phyloP scores from a whole-genome alignment of 2,113 vertebrate species.

The Oreochromis tanganicae region DNA sequence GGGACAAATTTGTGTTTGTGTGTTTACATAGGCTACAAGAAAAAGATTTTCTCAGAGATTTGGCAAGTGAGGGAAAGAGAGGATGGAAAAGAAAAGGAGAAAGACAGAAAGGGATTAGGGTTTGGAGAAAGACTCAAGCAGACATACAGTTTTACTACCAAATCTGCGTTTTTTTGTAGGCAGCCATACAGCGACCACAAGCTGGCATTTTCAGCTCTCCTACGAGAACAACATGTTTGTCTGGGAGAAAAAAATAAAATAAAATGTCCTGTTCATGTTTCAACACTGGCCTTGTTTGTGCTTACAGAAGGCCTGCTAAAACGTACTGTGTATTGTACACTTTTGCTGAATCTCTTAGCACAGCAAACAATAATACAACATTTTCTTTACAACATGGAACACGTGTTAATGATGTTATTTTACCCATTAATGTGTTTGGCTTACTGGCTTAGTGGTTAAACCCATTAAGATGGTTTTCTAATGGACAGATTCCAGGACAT shows the following conservation, averaged over 20 bases:
- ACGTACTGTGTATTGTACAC: neutral
- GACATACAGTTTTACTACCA: slow-evolving; percentile 36
- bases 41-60: neutral
- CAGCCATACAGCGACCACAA: slow-evolving; percentile 47
- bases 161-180: slow-evolving; percentile 15
- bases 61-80: neutral
- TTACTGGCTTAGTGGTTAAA: slow-evolving; percentile 26
- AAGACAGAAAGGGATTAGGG: neutral
- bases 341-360: neutral
- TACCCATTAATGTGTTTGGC: slow-evolving; percentile 25
- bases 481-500: slow-evolving; percentile 23
- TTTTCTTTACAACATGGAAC: slow-evolving; percentile 22
- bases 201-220: slow-evolving; percentile 38
- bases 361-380: slow-evolving; percentile 4
- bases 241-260: slow-evolving; percentile 28
- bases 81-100: neutral
- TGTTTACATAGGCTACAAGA: neutral
- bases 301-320: neutral
- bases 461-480: slow-evolving; percentile 24
- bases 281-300: slow-evolving; percentile 28
- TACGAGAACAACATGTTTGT: slow-evolving; percentile 62
- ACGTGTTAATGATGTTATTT: slow-evolving; percentile 31
- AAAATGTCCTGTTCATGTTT: slow-evolving; percentile 26
- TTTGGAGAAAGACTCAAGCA: slow-evolving; percentile 9
- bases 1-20: neutral